A percentile compares a stretch with the other conserved stretches of the same genome.
Evolutionary conservation across 1,140 invertebrate genomes (phyloP).

Genomic region (Latrodectus geometricus): DNA sequence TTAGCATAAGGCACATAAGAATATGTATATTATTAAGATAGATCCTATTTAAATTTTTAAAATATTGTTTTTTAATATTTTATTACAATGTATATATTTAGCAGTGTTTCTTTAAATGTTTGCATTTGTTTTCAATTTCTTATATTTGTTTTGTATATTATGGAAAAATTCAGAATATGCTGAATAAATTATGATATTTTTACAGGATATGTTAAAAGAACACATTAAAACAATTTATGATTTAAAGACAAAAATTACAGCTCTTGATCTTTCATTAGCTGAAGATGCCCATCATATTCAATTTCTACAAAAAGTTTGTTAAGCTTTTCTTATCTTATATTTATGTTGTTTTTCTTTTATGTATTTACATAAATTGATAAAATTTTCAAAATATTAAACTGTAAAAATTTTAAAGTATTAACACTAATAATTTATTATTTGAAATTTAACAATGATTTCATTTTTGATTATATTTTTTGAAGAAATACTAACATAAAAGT

Average conservation of each 20-base stretch:
- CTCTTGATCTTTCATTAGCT: slow-evolving; percentile 19
- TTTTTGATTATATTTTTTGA: neutral
- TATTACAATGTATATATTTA: neutral
- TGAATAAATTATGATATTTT: neutral
- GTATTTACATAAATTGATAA: neutral
- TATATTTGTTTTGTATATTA: neutral
- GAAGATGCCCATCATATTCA: slow-evolving; percentile 17
- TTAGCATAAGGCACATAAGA: too few relatives aligned
- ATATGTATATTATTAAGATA: too few relatives aligned
- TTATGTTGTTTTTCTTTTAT: neutral
- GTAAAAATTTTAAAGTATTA: neutral
- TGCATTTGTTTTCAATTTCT: neutral
- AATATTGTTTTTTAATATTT: neutral
- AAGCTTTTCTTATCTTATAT: neutral
- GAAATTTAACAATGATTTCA: neutral
- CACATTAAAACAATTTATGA: slow-evolving; percentile 28
- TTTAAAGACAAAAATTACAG: slow-evolving; percentile 19
- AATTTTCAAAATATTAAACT: neutral
- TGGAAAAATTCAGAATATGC: too few relatives aligned
- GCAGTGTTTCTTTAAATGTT: neutral
- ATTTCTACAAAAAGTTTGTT: slow-evolving; percentile 13
- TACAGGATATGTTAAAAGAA: slow-evolving; percentile 15
- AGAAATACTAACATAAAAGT: too few relatives aligned
- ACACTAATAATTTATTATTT: neutral
- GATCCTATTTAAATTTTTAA: too few relatives aligned